Percentiles rank a stretch among this genome's conserved stretches.
Conservation (phyloP, 2,113 vertebrate species). For the Alosa alosa region DNA sequence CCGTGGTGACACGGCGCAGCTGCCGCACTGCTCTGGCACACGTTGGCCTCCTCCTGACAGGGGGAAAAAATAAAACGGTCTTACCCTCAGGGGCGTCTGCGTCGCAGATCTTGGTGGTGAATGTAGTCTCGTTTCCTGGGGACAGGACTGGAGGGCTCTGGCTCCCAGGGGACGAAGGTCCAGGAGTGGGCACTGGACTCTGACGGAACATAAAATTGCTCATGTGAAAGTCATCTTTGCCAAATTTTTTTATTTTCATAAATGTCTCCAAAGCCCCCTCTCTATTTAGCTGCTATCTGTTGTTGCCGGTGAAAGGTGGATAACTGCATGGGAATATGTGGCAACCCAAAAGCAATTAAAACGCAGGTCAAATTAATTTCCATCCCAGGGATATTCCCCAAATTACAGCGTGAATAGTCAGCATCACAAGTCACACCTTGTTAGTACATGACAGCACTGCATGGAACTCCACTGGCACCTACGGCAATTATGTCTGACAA, state of each 20-base stretch:
- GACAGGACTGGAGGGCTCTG: conserved; percentile 19
- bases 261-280: background rate
- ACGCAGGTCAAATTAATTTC: background rate
- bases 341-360: conserved; percentile 8
- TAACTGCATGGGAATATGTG: background rate
- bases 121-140: conserved; percentile 65
- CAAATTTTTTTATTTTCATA: background rate
- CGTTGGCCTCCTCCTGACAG: background rate
- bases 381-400: background rate
- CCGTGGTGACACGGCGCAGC: too few relatives aligned
- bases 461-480: background rate
- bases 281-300: background rate
- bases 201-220: conserved; percentile 38
- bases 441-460: conserved; percentile 4
- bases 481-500: background rate
- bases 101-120: conserved; percentile 81
- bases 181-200: conserved; percentile 47
- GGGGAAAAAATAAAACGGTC: conserved; percentile 43
- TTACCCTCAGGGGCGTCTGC: conserved; percentile 93
- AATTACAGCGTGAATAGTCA: background rate
- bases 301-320: background rate
- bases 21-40: background rate
- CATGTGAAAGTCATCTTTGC: background rate
- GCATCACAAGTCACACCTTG: background rate
- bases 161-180: background rate